Base-by-base conservation (phyloP, 2,888 invertebrate genomes). In the Calliopum simillimum region DNA sequence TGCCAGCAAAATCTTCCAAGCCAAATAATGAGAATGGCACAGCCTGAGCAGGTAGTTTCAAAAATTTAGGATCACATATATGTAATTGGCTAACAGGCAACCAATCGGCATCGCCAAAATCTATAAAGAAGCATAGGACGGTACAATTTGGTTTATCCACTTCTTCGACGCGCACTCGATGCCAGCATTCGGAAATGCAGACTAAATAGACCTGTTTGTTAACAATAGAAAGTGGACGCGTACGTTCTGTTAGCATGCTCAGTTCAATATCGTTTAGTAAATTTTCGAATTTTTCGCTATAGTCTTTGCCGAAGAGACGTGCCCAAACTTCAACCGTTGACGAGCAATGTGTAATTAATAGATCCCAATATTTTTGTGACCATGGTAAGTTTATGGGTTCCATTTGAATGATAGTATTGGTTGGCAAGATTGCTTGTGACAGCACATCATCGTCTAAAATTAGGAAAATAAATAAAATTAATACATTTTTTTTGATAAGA, bases 101-200 rank as follows among this genome's bases (percentile, higher is more conserved):
- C 16, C 84, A 82, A 59, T 90, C 91, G 73, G 90, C 91, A 75
- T 93, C 93, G 0, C 94, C 94, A 75, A 89, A 90, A 83, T 95
- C 95, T 12, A 94, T 91, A 73, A 93, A 90, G 76, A 92, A 92
- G 66, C 92, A 92, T 12, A 87, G 82, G 23, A 83, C 84, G 4
- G 78, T 79, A 2, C 87, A 89, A 41, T 86, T 85, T 1, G 87
- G 85, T 23, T 87, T 87, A 41, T 88, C 85, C n/a, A 84, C 70
- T 33, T 85, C 81, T 56, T 88, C 85, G 2, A 90, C 88, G 43
- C 89, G 82, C 46, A 91, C 87, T 74, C 90, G 85, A 88, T 80
- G 89, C 90, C 81, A 90, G 81, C 82, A 88, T 82, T 90, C 89
- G 84, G 73, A 87, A 83, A 76, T 88, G 84, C 76, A 78, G 0